Evolutionary conservation across 2,113 vertebrate genomes (phyloP).

Genomic region (Eublepharis macularius): DNA sequence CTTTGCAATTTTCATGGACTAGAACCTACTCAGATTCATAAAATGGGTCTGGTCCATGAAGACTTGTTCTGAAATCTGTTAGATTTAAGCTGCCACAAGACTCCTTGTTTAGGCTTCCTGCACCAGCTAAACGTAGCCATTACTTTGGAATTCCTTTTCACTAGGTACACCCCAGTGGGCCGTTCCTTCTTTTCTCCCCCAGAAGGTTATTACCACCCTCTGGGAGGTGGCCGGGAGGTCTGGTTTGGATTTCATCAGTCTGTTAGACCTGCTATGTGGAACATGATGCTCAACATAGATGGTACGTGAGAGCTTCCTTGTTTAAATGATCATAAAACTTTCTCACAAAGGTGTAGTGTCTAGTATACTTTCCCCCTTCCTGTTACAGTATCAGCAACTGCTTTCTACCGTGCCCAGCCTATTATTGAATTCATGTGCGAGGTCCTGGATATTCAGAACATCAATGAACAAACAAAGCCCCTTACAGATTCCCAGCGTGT

Average conservation of each 20-base stretch:
- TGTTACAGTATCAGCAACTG: constrained; percentile 91
- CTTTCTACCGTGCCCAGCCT: constrained; percentile 98
- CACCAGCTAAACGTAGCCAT: too few species aligned
- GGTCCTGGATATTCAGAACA: constrained; percentile 97
- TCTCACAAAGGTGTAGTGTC: constrained; percentile 21
- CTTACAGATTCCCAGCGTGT: constrained; percentile 98
- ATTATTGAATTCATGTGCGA: constrained; percentile 99
- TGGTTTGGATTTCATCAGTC: constrained; percentile 99
- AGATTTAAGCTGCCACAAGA: too few species aligned
- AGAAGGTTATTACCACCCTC: constrained; percentile 98
- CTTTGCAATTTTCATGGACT: too few species aligned
- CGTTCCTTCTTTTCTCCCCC: constrained; percentile 98
- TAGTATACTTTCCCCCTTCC: constrained; percentile 34
- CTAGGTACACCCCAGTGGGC: constrained; percentile 96
- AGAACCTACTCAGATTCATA: too few species aligned
- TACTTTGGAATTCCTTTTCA: background rate
- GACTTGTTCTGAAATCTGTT: too few species aligned
- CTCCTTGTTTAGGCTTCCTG: too few species aligned
- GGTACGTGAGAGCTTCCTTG: constrained; percentile 73
- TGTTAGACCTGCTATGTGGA: constrained; percentile 98
- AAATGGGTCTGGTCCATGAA: too few species aligned
- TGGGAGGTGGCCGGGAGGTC: constrained; percentile 95
- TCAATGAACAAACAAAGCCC: constrained; percentile 97
- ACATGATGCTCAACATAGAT: constrained; percentile 99
- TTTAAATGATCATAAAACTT: background rate